Conservation (phyloP, 2,113 vertebrate genomes). For the Grantiella picta region DNA sequence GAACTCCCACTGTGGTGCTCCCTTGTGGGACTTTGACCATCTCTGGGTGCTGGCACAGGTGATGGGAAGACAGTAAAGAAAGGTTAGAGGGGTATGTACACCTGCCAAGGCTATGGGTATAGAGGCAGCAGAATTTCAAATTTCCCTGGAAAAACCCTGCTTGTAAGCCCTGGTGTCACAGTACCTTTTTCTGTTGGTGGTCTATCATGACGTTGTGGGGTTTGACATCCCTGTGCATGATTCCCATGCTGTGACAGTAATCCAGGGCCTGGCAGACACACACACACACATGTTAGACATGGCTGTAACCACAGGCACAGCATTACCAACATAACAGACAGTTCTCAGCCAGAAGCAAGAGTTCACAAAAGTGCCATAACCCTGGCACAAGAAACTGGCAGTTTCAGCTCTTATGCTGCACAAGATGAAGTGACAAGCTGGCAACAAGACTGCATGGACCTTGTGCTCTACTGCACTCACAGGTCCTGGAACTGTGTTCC, state of each 20-base stretch:
- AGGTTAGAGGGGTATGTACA: neutral
- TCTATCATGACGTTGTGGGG: constrained; percentile 99
- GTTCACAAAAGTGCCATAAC: neutral
- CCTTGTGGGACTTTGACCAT: neutral
- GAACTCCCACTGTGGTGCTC: neutral
- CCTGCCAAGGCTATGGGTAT: neutral
- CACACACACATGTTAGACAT: neutral
- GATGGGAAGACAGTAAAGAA: neutral
- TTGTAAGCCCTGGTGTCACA: neutral
- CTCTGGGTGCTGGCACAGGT: neutral
- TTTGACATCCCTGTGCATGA: constrained; percentile 99
- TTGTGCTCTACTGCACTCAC: neutral
- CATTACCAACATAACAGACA: neutral
- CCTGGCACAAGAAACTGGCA: neutral
- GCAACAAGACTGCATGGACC: neutral
- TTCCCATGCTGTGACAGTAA: constrained; percentile 99
- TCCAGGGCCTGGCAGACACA: constrained; percentile 89
- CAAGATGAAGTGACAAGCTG: neutral
- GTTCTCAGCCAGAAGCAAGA: neutral
- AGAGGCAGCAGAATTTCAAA: neutral
- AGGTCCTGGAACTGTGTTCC: neutral
- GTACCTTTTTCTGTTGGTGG: constrained; percentile 97
- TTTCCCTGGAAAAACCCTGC: neutral
- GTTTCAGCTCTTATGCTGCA: neutral
- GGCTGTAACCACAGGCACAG: neutral